Evolutionary conservation across 1,140 invertebrate genomes (phyloP), one percentile per base, ranked within the genome.

Genomic region (Rhopalosiphum maidis): DNA sequence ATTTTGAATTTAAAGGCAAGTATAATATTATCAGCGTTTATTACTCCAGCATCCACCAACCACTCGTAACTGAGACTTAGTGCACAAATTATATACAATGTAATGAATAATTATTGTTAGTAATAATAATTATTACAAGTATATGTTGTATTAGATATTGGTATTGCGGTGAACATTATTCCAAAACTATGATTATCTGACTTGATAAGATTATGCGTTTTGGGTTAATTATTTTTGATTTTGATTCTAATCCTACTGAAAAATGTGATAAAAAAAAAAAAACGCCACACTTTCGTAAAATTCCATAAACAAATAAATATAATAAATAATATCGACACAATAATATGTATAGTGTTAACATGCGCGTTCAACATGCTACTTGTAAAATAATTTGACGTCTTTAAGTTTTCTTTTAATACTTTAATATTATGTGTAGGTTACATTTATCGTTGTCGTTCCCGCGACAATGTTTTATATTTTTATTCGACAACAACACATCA

Each of bases 381-480:
- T n/a, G 60, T n/a, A 77, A 35, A 77, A n/a, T 15, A 77, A 77
- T 77, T 77, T n/a, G 18, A 68, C n/a, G 15, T n/a, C 30, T n/a
- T 77, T n/a, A 77, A n/a, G 30, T n/a, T n/a, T 77, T 77, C 3
- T 77, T 18, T 77, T n/a, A 77, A n/a, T 0, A 77, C 60, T 77
- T n/a, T n/a, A 6, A 77, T 77, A 77, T 18, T 30, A n/a, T 77
- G 15, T 18, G 22, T n/a, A 77, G 30, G 15, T n/a, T n/a, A 7
- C 15, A 77, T 77, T 77, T 4, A n/a, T n/a, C 15, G 60, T 15
- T n/a, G n/a, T 77, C 30, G 5, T n/a, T 77, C 60, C 15, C 15
- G 60, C 60, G 60, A 77, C 60, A n/a, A 77, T 77, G 60, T 77
- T n/a, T 77, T n/a, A 77, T 77, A 77, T 77, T 77, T 77, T 77